Percentiles rank a stretch among this genome's conserved stretches.
These are phyloP conservation scores for Mandrillus leucophaeus DNA, from an alignment of 2,113 vertebrate genomes.

Conservation along the genomic window DNA sequence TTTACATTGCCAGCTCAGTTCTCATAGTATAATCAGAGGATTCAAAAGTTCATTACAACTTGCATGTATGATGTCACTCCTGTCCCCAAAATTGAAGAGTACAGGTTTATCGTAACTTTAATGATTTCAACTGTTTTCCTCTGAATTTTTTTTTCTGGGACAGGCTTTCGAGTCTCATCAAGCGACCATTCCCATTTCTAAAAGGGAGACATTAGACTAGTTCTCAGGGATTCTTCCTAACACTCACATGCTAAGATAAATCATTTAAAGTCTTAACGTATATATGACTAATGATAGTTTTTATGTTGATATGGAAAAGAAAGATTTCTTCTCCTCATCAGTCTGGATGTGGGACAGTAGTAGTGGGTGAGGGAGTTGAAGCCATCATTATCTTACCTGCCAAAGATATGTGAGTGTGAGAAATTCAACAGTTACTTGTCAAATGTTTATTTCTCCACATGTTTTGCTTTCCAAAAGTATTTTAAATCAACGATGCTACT, in stretches of 20 bases:
- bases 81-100: background rate
- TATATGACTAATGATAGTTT: background rate
- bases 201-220: background rate
- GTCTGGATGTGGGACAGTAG: background rate
- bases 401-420: background rate
- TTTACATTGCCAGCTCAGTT: background rate
- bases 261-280: background rate
- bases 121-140: background rate
- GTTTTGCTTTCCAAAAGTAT: constrained; percentile 4
- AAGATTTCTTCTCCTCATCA: background rate
- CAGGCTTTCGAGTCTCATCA: background rate
- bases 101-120: background rate
- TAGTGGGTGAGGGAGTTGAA: background rate
- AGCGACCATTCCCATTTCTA: background rate
- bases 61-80: background rate
- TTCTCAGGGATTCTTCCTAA: background rate
- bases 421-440: background rate
- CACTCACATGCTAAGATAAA: background rate
- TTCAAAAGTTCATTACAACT: background rate
- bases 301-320: background rate
- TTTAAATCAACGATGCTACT: background rate
- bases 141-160: background rate
- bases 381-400: background rate
- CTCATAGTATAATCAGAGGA: background rate
- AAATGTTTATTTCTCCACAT: background rate